Conservation (phyloP, 2,888 invertebrate genomes). For the Bedellia somnulentella region DNA sequence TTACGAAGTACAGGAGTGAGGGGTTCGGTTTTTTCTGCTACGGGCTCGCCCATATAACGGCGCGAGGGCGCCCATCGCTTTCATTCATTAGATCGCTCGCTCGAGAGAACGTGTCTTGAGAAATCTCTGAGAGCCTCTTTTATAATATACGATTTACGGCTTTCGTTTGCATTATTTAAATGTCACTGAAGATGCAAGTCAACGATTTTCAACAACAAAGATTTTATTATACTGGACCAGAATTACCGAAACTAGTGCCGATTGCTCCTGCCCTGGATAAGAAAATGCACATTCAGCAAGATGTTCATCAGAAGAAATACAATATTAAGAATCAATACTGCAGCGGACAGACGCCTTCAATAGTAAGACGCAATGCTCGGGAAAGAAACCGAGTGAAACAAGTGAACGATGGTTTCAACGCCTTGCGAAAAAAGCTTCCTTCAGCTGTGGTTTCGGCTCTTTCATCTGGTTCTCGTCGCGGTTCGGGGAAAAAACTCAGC, state of each 20-base stretch:
- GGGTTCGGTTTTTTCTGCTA: constrained; percentile 42
- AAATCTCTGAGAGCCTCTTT: constrained; percentile 16
- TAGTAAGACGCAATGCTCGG: constrained; percentile 88
- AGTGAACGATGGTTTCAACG: constrained; percentile 92
- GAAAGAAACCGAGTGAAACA: constrained; percentile 95
- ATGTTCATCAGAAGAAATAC: constrained; percentile 66
- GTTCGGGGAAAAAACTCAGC: constrained; percentile 82
- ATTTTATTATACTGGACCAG: too few species aligned
- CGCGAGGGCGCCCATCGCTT: constrained; percentile 20
- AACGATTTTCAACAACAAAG: background rate
- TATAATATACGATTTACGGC: constrained; percentile 12
- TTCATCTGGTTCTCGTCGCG: constrained; percentile 66
- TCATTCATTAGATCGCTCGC: constrained; percentile 36
- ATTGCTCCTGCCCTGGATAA: constrained; percentile 58
- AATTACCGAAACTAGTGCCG: constrained; percentile 36
- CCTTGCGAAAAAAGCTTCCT: constrained; percentile 85
- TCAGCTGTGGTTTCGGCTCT: constrained; percentile 74
- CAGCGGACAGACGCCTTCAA: constrained; percentile 85
- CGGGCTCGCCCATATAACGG: constrained; percentile 38
- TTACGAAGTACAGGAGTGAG: constrained; percentile 28
- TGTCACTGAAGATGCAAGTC: background rate
- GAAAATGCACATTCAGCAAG: too few species aligned
- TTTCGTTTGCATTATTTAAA: too few species aligned
- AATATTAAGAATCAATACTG: too few species aligned
- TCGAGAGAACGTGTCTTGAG: constrained; percentile 10